Conservation (phyloP, 2,113 vertebrate species). For the Psilopogon haemacephalus region DNA sequence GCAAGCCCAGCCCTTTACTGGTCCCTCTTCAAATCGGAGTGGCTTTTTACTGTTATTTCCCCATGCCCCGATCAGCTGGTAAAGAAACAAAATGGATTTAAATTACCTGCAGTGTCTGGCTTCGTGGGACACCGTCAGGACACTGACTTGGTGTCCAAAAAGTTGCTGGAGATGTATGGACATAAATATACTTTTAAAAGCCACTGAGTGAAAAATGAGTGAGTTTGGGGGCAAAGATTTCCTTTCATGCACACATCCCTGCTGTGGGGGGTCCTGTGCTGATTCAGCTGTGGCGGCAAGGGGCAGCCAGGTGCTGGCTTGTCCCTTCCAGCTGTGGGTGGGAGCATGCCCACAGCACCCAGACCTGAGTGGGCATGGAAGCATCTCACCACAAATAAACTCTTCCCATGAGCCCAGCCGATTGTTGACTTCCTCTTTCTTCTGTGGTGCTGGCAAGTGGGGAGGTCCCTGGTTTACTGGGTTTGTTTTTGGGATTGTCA, state of each 20-base stretch:
- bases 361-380: neutral
- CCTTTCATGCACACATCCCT: neutral
- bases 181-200: neutral
- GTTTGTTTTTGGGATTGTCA: too few relatives aligned
- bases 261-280: neutral
- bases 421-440: neutral
- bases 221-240: neutral
- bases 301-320: accelerated
- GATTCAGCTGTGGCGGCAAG: accelerated
- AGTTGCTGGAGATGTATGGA: neutral
- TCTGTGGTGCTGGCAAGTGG: too few relatives aligned
- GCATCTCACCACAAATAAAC: constrained; percentile 30
- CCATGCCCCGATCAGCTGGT: neutral
- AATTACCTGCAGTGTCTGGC: neutral
- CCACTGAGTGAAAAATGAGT: neutral
- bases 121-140: neutral
- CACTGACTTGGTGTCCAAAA: neutral
- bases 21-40: neutral
- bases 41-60: neutral
- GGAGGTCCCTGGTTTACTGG: too few relatives aligned
- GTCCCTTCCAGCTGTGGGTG: accelerated
- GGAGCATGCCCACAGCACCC: accelerated
- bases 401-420: neutral
- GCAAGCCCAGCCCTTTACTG: neutral
- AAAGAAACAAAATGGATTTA: neutral